Evolutionary conservation across 2,113 vertebrate genomes (phyloP).

Genomic region (Sylvietta virens): DNA sequence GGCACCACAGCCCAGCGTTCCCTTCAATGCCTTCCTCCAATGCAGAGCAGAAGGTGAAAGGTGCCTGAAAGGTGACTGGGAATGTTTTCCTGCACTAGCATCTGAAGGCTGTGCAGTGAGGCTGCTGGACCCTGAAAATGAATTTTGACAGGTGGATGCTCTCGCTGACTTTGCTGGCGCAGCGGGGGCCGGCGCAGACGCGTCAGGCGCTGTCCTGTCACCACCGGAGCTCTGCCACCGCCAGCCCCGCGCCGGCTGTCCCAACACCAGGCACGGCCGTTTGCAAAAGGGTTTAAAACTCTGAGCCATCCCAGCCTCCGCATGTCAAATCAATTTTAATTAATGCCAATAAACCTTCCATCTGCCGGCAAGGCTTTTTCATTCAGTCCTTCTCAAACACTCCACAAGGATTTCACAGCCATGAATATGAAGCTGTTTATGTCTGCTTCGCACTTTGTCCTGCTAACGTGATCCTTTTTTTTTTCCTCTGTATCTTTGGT

Average conservation of each 20-base stretch:
- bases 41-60: background rate
- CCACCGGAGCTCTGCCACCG: constrained; percentile 63
- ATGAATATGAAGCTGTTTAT: background rate
- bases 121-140: constrained; percentile 68
- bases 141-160: constrained; percentile 74
- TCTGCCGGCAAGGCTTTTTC: constrained; percentile 53
- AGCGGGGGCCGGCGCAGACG: constrained; percentile 35
- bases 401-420: background rate
- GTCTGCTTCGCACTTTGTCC: background rate
- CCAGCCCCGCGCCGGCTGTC: constrained; percentile 61
- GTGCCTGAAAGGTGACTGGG: background rate
- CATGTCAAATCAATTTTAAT: constrained; percentile 72
- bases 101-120: constrained; percentile 16
- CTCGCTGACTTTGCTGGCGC: constrained; percentile 64
- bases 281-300: constrained; percentile 49
- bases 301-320: constrained; percentile 10
- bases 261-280: constrained; percentile 46
- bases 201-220: constrained; percentile 64
- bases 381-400: background rate
- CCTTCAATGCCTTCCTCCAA: background rate
- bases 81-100: background rate
- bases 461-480: background rate
- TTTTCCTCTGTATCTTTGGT: background rate
- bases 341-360: constrained; percentile 68
- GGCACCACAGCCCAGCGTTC: background rate